These are phyloP conservation scores for Fistularia commersonii DNA, from an alignment of 2,797 vertebrate species.

Conservation along the genomic window DNA sequence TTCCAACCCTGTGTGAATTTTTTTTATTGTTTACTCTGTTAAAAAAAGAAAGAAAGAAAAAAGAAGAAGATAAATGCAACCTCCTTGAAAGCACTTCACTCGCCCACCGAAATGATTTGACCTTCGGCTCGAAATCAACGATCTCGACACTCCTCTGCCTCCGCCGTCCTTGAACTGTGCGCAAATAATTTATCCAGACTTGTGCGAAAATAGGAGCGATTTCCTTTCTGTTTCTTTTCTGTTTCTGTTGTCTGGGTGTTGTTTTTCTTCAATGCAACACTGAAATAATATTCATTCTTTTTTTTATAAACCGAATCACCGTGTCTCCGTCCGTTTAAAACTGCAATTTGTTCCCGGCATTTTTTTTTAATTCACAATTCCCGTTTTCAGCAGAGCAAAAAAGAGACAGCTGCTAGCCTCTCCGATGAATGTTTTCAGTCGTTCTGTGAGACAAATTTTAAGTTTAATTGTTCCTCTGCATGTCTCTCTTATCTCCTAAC, in stretches of 20 bases:
- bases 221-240: background rate
- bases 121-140: no score
- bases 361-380: no score
- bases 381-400: background rate
- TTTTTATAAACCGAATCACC: no score
- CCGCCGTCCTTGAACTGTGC: constrained; percentile 18
- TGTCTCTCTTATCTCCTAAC: constrained; percentile 17
- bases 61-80: constrained; percentile 18
- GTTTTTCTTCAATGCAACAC: no score
- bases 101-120: constrained; percentile 10
- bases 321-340: background rate
- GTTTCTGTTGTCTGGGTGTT: no score
- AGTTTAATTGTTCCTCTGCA: constrained; percentile 23
- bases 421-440: no score
- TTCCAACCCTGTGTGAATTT: background rate
- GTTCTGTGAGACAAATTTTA: no score
- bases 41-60: constrained; percentile 10
- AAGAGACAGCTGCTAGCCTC: no score
- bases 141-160: no score
- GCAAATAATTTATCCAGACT: constrained; percentile 11
- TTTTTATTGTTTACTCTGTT: constrained; percentile 21
- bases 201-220: background rate
- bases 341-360: constrained; percentile 1
- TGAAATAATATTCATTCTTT: no score
- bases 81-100: constrained; percentile 12